phyloP scores from a whole-genome alignment of 2,113 vertebrate species.

The Bostrychus sinensis region DNA sequence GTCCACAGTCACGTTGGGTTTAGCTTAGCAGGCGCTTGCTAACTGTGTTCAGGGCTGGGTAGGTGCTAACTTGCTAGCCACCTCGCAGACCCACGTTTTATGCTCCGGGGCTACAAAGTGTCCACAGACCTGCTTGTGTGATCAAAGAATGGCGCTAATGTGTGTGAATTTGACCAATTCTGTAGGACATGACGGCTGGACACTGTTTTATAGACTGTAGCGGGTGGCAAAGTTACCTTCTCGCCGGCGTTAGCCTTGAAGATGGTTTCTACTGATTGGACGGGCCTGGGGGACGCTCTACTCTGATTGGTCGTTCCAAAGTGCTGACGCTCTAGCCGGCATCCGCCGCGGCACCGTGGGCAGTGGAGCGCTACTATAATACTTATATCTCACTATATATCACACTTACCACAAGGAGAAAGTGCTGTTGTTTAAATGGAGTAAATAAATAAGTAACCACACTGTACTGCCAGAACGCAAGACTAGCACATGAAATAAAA shows the following conservation, averaged over 20 bases:
- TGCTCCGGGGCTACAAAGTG: conserved; percentile 10
- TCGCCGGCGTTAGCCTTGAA: background rate
- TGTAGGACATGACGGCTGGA: background rate
- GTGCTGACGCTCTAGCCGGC: background rate
- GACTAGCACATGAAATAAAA: too few species aligned
- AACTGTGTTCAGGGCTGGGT: conserved; percentile 40
- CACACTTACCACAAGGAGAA: too few species aligned
- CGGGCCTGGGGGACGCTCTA: background rate
- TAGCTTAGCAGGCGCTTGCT: conserved; percentile 24
- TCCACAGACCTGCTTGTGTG: background rate
- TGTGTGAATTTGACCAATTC: background rate
- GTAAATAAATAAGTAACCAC: too few species aligned
- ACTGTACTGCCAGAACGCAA: too few species aligned
- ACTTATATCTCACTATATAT: too few species aligned
- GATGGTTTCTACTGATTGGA: background rate
- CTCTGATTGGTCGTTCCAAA: background rate
- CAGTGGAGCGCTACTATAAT: background rate
- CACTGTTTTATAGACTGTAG: background rate
- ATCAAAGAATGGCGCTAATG: background rate
- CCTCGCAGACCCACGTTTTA: conserved; percentile 47
- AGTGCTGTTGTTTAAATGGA: too few species aligned
- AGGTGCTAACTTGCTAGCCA: conserved; percentile 37
- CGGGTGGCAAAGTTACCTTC: background rate
- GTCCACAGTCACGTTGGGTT: conserved; percentile 66
- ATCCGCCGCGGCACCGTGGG: background rate